Base-by-base conservation (phyloP, 37 sponge, comb jelly and placozoan species). In the Diacarnus erythraeanus region DNA sequence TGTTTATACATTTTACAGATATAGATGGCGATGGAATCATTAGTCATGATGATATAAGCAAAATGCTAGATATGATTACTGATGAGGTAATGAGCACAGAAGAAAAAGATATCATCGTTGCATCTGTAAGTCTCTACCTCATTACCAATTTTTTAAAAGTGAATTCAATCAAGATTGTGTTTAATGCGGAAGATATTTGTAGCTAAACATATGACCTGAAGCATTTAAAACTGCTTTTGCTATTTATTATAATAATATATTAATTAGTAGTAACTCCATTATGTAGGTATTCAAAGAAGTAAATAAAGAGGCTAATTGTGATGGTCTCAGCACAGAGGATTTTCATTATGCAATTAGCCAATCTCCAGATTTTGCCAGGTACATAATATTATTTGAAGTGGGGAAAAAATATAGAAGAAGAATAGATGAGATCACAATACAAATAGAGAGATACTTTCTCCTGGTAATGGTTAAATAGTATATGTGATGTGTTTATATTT, bases 331-430 rank as follows among this genome's bases (percentile, higher is more conserved):
- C 37, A 77, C 83, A 30, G 87, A 91, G 57, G 92, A 91, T 31
- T 91, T 91, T 40, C 79, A 78, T 9, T 83, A 77, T 54, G 83
- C 84, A 29, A 82, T 91, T 40, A 80, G 77, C 74, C 77, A 84
- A 75, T 73, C 92, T 35, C 92, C 92, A 23, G 92, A 91, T 51
- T 91, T 91, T 59, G 39, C 80, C 51, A 83, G 68, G 84, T 89
- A 66, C 8, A 25, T 38, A 75, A 27, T 9, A n/a, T n/a, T n/a
- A n/a, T n/a, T n/a, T n/a, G n/a, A n/a, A n/a, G n/a, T n/a, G n/a
- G n/a, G n/a, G n/a, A n/a, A n/a, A 42, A 12, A 34, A 36, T 23
- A 64, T 9, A 9, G 25, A 64, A 25, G 65, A 64, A 20, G 8
- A 64, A 25, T 64, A 29, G 29, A 64, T 64, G 56, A 54, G 56